Base-by-base conservation (phyloP, 2,888 invertebrate species). In the Cheiracanthium punctorium region DNA sequence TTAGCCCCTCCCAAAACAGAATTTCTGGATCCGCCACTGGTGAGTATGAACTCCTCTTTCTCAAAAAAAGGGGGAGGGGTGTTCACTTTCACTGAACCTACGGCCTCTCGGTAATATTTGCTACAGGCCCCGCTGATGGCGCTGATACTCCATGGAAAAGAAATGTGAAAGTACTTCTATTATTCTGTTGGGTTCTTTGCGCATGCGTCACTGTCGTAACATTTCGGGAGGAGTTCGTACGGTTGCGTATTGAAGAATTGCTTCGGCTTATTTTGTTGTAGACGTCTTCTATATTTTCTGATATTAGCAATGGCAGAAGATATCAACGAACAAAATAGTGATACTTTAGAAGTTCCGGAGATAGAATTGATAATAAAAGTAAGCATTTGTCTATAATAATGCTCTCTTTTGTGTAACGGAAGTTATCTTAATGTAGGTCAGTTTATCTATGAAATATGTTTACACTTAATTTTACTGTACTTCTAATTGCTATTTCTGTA, bases 281-380 rank as follows among this genome's bases (percentile, higher is more conserved):
- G 37, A 37, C 10, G 17, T 12, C 17, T 12, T 48, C 17, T 12
- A 48, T 58, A 24, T 24, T 24, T 7, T 24, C 24, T 58, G 24
- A n/a, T n/a, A 58, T 4, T 58, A 58, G 14, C 17, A 7, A 87
- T 87, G 87, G 76, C 87, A 52, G 87, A 87, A 87, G 87, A 87
- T 77, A 87, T 81, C 7, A 81, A 81, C 64, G 87, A 87, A 30
- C 76, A 81, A 32, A 81, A 69, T 28, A 87, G 81, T 41, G 87
- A 87, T 28, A 67, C 30, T 65, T 37, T 77, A 58, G 88, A 89
- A 69, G 89, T 89, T 71, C 89, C 88, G 37, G 89, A 89, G 74
- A 89, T 89, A 65, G 89, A 89, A 81, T 82, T 89, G 32, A 89
- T 89, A 37, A 89, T 89, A 37, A 89, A 88, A 82, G 89, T 88